Conservation (phyloP, 2,888 invertebrate genomes). For the Ormia ochracea region DNA sequence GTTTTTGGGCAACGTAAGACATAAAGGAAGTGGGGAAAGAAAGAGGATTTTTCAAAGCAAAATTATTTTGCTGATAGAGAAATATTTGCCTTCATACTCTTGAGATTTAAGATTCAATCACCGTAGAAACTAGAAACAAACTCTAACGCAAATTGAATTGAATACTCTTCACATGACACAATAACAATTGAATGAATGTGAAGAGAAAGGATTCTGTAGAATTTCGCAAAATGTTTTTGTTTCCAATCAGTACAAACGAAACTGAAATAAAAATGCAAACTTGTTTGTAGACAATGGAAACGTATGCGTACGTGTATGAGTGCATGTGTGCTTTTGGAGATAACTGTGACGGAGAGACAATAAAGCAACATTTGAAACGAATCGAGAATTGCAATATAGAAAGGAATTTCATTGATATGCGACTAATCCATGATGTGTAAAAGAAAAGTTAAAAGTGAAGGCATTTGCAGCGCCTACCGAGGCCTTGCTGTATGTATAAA, state of each 20-base stretch:
- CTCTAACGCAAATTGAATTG: slow-evolving; percentile 38
- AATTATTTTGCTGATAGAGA: background rate
- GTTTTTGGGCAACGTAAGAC: too few species aligned
- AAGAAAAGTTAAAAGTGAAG: slow-evolving; percentile 56
- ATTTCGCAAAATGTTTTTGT: slow-evolving; percentile 47
- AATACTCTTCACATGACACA: slow-evolving; percentile 46
- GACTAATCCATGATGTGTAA: slow-evolving; percentile 54
- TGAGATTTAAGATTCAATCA: slow-evolving; percentile 31
- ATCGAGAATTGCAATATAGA: slow-evolving; percentile 1
- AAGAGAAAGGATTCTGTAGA: slow-evolving; percentile 28
- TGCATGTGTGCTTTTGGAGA: background rate
- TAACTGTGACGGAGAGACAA: slow-evolving; percentile 19
- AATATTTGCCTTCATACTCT: slow-evolving; percentile 35
- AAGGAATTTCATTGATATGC: slow-evolving; percentile 53
- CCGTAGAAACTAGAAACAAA: slow-evolving; percentile 23
- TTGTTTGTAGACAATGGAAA: too few species aligned
- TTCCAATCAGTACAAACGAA: slow-evolving; percentile 30
- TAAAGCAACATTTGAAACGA: slow-evolving; percentile 16
- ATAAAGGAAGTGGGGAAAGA: too few species aligned
- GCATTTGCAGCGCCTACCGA: background rate
- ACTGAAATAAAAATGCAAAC: background rate
- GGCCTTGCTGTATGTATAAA: background rate
- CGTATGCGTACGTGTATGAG: background rate
- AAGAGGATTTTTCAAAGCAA: slow-evolving; percentile 2
- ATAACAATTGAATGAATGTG: slow-evolving; percentile 41